Conservation (phyloP, 2,113 vertebrate species). For the Myotis brandtii region DNA sequence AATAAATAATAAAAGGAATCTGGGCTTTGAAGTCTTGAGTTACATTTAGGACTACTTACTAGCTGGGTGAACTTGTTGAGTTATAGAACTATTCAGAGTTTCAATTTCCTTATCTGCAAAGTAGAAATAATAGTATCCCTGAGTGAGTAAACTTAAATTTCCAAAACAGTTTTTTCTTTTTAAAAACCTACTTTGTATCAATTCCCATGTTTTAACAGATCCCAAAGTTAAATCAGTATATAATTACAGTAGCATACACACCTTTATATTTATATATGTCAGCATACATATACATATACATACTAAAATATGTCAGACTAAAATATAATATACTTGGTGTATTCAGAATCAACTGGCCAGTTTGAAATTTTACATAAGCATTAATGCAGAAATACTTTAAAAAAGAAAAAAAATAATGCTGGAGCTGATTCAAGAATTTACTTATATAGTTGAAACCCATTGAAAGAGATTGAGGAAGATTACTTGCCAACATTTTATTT, state of each 20-base stretch:
- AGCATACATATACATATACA: neutral
- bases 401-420: constrained; percentile 1
- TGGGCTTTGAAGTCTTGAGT: neutral
- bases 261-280: constrained; percentile 3
- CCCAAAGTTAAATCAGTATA: constrained; percentile 22
- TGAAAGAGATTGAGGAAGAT: constrained; percentile 18
- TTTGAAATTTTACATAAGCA: constrained; percentile 42
- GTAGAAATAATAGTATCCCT: neutral
- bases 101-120: neutral
- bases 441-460: neutral
- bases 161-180: neutral
- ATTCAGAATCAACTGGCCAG: neutral
- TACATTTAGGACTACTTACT: neutral
- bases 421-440: constrained; percentile 6
- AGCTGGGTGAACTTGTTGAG: neutral
- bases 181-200: neutral
- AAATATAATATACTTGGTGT: constrained; percentile 25
- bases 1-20: neutral
- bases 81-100: neutral
- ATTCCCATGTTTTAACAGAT: constrained; percentile 1
- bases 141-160: neutral
- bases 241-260: neutral
- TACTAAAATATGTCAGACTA: neutral
- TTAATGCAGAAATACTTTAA: constrained; percentile 46
- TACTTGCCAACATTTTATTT: constrained; percentile 17